A percentile compares a stretch with the other conserved stretches of the same genome.
phyloP scores from a whole-genome alignment of 2,888 invertebrate species.

The Clepsis dumicolana region DNA sequence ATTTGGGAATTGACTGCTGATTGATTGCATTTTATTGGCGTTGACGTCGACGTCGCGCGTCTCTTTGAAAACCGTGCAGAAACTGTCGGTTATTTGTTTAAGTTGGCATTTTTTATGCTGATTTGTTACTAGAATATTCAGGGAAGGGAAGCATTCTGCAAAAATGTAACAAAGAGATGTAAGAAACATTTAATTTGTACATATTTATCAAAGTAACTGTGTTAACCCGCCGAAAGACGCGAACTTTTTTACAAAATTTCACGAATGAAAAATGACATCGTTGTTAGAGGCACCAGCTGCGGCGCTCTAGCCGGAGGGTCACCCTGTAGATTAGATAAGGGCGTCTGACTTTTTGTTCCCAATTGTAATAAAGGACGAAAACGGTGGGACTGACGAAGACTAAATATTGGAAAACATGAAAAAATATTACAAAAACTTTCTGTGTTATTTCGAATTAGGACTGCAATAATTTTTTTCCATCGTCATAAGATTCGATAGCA shows the following conservation, averaged over 20 bases:
- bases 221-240: conserved; percentile 26
- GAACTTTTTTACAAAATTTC: conserved; percentile 45
- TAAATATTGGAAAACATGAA: conserved; percentile 21
- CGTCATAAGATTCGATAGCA: not conserved
- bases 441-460: not conserved
- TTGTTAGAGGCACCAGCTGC: conserved; percentile 49
- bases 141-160: not conserved
- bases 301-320: conserved; percentile 45
- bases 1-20: conserved; percentile 59
- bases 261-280: conserved; percentile 43
- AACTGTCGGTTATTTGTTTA: conserved; percentile 25
- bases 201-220: conserved; percentile 31
- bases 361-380: conserved; percentile 58
- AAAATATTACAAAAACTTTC: not conserved
- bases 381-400: conserved; percentile 28
- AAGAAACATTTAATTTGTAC: conserved; percentile 26
- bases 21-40: conserved; percentile 48
- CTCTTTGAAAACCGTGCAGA: conserved; percentile 6
- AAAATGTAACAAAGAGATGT: not conserved
- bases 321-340: conserved; percentile 49
- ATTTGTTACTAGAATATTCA: not conserved
- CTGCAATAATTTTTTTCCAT: not conserved
- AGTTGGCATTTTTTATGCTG: conserved; percentile 8
- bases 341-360: conserved; percentile 55
- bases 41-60: conserved; percentile 36